Evolutionary conservation across 2,797 vertebrate genomes (phyloP).

Genomic region (Aselliscus stoliczkanus): DNA sequence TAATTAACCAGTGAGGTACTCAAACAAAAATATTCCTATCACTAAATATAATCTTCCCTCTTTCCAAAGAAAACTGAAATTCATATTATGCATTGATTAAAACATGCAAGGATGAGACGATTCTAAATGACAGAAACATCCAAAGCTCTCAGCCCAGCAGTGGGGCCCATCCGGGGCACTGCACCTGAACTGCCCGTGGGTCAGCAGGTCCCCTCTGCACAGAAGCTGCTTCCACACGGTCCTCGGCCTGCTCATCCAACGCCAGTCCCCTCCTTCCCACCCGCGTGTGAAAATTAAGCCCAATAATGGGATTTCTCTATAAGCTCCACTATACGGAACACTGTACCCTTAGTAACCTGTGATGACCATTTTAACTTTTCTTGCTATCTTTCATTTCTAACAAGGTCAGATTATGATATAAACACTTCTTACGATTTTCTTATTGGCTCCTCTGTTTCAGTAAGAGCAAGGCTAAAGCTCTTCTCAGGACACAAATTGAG

Average conservation of each 20-base stretch:
- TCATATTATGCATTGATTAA: neutral
- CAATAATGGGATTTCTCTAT: neutral
- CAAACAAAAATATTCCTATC: neutral
- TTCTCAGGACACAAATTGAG: neutral
- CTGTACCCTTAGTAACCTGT: neutral
- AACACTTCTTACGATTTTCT: neutral
- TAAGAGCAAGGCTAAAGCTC: neutral
- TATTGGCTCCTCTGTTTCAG: neutral
- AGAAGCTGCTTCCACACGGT: neutral
- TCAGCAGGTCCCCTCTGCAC: too few relatives aligned
- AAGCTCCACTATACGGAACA: neutral
- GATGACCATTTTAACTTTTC: neutral
- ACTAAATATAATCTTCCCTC: neutral
- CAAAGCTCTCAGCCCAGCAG: neutral
- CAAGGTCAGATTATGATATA: neutral
- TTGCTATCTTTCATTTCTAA: neutral
- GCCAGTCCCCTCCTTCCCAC: too few relatives aligned
- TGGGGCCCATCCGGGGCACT: neutral
- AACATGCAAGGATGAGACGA: neutral
- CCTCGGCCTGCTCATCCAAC: too few relatives aligned
- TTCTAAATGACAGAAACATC: neutral
- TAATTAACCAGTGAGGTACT: neutral
- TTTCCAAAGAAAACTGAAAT: slow-evolving; percentile 7
- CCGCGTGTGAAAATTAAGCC: neutral
- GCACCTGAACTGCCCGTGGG: rapidly evolving